These are phyloP conservation scores for Sturnus vulgaris DNA, from an alignment of 2,113 vertebrate species.

Conservation along the genomic window DNA sequence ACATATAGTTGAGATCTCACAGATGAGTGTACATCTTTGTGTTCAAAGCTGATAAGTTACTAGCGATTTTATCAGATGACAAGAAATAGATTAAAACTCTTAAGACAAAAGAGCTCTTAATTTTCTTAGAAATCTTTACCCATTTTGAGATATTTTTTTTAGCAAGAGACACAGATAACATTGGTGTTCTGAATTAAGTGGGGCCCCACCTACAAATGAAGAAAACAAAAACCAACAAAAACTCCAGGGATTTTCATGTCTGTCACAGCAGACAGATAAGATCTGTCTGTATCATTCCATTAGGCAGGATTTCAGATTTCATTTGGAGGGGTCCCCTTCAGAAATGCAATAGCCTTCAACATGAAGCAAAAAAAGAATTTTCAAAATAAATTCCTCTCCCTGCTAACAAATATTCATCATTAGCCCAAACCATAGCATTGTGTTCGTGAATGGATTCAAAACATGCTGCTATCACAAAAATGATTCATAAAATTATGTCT, in stretches of 20 bases:
- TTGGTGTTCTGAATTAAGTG: neutral
- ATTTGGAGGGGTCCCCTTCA: neutral
- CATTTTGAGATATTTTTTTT: neutral
- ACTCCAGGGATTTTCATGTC: neutral
- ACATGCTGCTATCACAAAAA: neutral
- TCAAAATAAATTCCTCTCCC: neutral
- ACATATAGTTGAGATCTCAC: neutral
- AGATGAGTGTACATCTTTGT: neutral
- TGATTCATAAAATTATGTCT: conserved; percentile 40
- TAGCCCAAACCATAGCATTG: neutral
- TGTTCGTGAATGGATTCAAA: neutral
- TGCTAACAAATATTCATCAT: neutral
- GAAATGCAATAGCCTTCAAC: neutral
- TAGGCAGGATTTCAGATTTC: conserved; percentile 24
- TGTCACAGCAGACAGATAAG: neutral
- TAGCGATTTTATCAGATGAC: neutral
- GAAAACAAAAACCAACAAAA: neutral
- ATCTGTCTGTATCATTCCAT: neutral
- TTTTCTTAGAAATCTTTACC: neutral
- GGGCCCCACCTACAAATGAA: neutral
- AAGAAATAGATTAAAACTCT: neutral
- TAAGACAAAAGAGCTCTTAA: neutral
- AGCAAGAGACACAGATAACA: neutral
- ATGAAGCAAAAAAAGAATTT: neutral
- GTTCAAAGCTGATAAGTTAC: neutral